Evolutionary conservation across 2,797 vertebrate genomes (phyloP).

Genomic region (Liparis tanakae): DNA sequence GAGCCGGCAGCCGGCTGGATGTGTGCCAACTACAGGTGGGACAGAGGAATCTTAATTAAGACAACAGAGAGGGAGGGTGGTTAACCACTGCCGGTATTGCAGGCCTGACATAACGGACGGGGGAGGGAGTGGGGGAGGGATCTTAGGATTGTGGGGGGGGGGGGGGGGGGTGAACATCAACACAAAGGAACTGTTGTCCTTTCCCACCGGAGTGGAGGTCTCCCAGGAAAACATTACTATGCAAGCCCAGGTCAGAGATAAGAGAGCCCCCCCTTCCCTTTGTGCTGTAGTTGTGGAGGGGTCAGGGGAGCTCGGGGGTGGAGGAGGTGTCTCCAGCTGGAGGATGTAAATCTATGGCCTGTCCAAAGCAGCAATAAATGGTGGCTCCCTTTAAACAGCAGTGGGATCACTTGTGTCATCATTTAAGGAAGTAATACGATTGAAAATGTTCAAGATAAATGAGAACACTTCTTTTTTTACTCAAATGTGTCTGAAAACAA

Average conservation of each 20-base stretch:
- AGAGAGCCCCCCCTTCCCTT: slow-evolving; percentile 46
- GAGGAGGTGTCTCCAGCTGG: slow-evolving; percentile 65
- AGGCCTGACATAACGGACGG: slow-evolving; percentile 30
- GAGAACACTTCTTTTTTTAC: neutral
- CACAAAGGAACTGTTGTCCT: slow-evolving; percentile 77
- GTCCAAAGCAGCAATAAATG: slow-evolving; percentile 45
- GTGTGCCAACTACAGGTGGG: slow-evolving; percentile 30
- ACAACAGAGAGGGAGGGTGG: slow-evolving; percentile 14
- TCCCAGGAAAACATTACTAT: slow-evolving; percentile 70
- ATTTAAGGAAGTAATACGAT: neutral
- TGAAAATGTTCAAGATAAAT: neutral
- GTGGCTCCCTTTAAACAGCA: slow-evolving; percentile 6
- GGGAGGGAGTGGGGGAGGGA: slow-evolving; percentile 13
- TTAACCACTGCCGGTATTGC: slow-evolving; percentile 24
- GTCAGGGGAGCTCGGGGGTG: slow-evolving; percentile 56
- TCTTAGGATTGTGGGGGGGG: slow-evolving; percentile 11
- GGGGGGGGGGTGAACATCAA: slow-evolving; percentile 23
- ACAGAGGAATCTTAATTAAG: slow-evolving; percentile 16
- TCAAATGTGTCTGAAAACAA: neutral
- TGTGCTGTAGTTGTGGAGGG: slow-evolving; percentile 57
- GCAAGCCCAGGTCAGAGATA: slow-evolving; percentile 52
- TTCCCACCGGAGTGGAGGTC: slow-evolving; percentile 64
- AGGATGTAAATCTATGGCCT: slow-evolving; percentile 63
- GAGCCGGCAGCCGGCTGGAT: neutral
- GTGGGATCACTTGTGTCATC: neutral